phyloP scores from a whole-genome alignment of 2,888 invertebrate species.

The Odontomyia ornata region DNA sequence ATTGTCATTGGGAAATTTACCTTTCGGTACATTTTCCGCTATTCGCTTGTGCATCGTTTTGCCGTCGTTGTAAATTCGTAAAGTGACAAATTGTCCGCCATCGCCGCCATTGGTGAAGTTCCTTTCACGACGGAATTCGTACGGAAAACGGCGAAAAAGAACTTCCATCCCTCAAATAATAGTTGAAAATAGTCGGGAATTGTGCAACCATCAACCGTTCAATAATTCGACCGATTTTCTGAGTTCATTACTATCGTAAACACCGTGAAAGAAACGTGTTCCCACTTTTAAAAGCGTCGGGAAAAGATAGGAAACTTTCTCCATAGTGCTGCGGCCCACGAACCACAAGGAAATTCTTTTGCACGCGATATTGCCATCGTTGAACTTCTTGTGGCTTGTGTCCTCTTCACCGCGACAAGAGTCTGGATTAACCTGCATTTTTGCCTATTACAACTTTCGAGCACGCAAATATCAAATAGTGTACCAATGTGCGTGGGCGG shows the following conservation, averaged over 20 bases:
- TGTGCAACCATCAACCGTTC: not conserved
- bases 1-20: not conserved
- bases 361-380: conserved; percentile 3
- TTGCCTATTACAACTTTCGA: not conserved
- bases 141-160: conserved; percentile 4
- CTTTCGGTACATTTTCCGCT: conserved; percentile 2
- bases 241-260: not conserved
- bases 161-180: not conserved
- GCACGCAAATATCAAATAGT: conserved; percentile 5
- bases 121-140: not conserved
- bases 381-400: not conserved
- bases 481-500: conserved; percentile 36
- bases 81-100: conserved; percentile 43
- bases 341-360: not conserved
- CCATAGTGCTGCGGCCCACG: conserved; percentile 23
- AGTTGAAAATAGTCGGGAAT: not conserved
- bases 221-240: not conserved
- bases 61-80: conserved; percentile 6
- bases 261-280: conserved; percentile 8
- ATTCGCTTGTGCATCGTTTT: not conserved
- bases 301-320: conserved; percentile 17
- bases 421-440: not conserved
- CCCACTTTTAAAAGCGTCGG: not conserved
- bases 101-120: conserved; percentile 43
- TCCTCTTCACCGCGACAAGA: not conserved